Conservation (phyloP, 2,888 invertebrate species). For the Plagiodera versicolora region DNA sequence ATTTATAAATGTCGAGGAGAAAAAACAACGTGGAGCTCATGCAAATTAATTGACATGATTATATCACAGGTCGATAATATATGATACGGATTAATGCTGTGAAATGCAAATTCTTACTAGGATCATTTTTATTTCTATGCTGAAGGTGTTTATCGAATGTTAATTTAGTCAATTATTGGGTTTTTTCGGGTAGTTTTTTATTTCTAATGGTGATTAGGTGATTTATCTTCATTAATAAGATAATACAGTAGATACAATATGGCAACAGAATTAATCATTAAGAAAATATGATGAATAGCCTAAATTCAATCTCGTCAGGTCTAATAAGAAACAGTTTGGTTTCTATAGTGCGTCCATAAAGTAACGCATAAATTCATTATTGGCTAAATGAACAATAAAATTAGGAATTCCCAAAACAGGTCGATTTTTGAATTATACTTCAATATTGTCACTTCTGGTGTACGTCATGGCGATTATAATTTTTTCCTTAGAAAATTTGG, state of each 20-base stretch:
- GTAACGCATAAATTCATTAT: too few species aligned
- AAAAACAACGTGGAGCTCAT: neutral
- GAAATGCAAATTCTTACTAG: neutral
- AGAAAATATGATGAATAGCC: too few species aligned
- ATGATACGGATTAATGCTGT: neutral
- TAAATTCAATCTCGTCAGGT: too few species aligned
- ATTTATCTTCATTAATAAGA: neutral
- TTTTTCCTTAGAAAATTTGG: too few species aligned
- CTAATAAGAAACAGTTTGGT: too few species aligned
- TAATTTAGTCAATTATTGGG: neutral
- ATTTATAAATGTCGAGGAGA: conserved; percentile 1
- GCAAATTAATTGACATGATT: conserved; percentile 8
- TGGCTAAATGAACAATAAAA: too few species aligned
- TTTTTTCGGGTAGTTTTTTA: neutral
- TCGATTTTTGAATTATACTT: too few species aligned
- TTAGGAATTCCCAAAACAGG: too few species aligned
- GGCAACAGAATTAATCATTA: too few species aligned
- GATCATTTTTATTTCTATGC: neutral
- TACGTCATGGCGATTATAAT: too few species aligned
- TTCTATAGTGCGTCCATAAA: too few species aligned
- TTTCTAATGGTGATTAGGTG: neutral
- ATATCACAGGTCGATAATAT: conserved; percentile 7
- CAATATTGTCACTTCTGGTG: too few species aligned
- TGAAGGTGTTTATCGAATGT: neutral
- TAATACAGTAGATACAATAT: neutral